Base-by-base conservation (phyloP, 2,113 vertebrate genomes). In the Ibidorhyncha struthersii region DNA sequence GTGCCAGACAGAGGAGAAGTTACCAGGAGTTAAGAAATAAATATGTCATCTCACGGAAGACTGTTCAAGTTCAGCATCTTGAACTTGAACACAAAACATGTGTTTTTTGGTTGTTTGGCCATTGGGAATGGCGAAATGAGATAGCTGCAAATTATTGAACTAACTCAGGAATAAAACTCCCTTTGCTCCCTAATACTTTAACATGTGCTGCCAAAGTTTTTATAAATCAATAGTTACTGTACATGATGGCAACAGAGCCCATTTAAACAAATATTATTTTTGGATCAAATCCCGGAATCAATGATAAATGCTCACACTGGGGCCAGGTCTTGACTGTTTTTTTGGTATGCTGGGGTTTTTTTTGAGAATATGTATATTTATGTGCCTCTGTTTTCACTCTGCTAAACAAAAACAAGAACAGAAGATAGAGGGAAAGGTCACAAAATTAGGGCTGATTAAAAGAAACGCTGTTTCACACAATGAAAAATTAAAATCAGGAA, bases 141-240 rank as follows among this genome's bases (percentile, higher is more conserved):
- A 84, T 40, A 23, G 49, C 41, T 65, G 85, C 86, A 69, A 72
- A 70, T 81, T 76, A 63, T 45, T 76, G 61, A 18, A 92, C 62
- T 55, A 59, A 67, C 36, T 76, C 36, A 19, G 90, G 94, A 82
- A 82, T 69, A 95, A 79, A 94, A 36, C 73, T 96, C 94, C 96
- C 78, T 82, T 40, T 72, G 86, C 52, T 82, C 45, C 92, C 62
- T 50, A 26, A 74, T 40, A n/a, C 80, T 47, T 56, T 23, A n/a
- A 59, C 2, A 5, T 49, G 38, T 29, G 40, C 85, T 66, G 20
- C 94, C 92, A 55, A 34, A 66, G 47, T 36, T 38, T 85, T 82
- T 32, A 2, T 19, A 77, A 81, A 70, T 23, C 85, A 30, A 8
- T 18, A 77, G 27, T 1, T 45, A 1, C 55, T 52, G 78, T 40